Base-by-base conservation (phyloP, 2,113 vertebrate genomes). In the Oplegnathus fasciatus region DNA sequence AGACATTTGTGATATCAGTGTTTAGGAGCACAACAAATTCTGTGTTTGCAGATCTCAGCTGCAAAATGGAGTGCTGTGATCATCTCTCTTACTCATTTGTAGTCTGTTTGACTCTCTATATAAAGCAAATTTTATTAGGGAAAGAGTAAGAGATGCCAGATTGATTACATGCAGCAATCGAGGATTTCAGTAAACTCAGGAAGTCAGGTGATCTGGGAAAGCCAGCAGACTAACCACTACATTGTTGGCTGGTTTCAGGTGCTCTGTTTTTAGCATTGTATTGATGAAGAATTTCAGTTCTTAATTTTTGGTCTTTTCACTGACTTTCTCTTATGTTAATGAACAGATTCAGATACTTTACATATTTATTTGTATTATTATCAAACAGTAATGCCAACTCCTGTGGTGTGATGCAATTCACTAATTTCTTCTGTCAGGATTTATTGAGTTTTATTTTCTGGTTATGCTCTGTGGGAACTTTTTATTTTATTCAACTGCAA, bases 311-410 rank as follows among this genome's bases (percentile, higher is more conserved):
- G 50, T 88, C 32, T 75, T 89, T 83, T 85, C 68, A 88, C 88
- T 87, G 83, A 37, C 34, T 37, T 84, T 50, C 83, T 85, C 17
- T 44, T 64, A 54, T 78, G 68, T 62, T 42, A 15, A 52, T 18
- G 20, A 69, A 58, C 34, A 67, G 0, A 75, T 70, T 44, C 22
- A 54, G 46, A 50, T 82, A 68, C 40, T 85, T 32, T 83, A 22
- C 37, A 62, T 92, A 78, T 93, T 91, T 87, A 86, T 88, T 87
- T 81, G 22, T 77, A 68, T 71, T 81, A 55, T 78, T 42, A 30
- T 89, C 37, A 34, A 30, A 66, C 67, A 7, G 70, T 60, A 26
- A 66, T 58, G 37, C 30, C 26, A 44, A 55, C 37, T n/a, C 48
- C 28, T 86, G 64, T 74, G 52, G 40, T 70, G 44, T 52, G 28